phyloP scores from a whole-genome alignment of 1,140 invertebrate genomes.

The Heliconius hermathena region DNA sequence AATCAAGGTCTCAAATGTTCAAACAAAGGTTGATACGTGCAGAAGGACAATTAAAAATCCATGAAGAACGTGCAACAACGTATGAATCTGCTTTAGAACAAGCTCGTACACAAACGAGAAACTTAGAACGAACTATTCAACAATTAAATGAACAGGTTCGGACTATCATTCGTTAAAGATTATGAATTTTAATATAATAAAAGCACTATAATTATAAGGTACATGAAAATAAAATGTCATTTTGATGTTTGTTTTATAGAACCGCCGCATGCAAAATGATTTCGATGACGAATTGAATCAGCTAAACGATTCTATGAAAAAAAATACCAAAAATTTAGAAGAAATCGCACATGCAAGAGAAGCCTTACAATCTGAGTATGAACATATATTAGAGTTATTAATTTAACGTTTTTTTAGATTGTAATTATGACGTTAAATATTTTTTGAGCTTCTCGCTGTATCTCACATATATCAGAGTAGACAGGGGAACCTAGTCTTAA shows the following conservation, averaged over 20 bases:
- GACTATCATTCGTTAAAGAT: background rate
- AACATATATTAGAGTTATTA: conserved; percentile 34
- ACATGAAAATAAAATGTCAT: conserved; percentile 4
- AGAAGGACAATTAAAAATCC: conserved; percentile 60
- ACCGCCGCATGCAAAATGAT: conserved; percentile 57
- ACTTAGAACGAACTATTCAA: conserved; percentile 57
- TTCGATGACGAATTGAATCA: conserved; percentile 63
- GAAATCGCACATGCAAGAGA: conserved; percentile 63
- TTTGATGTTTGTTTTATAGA: conserved; percentile 47
- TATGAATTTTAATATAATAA: background rate
- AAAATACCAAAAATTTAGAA: conserved; percentile 64
- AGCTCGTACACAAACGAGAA: conserved; percentile 45
- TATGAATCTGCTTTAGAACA: conserved; percentile 61
- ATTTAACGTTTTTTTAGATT: background rate
- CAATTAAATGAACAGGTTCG: conserved; percentile 60
- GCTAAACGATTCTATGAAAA: conserved; percentile 60
- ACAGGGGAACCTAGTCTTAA: no score
- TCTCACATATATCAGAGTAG: no score
- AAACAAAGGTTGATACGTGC: conserved; percentile 50
- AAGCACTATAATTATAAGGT: background rate
- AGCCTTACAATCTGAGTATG: conserved; percentile 64
- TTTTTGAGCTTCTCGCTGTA: no score
- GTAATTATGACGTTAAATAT: background rate
- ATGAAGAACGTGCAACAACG: conserved; percentile 47
- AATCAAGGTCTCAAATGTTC: conserved; percentile 46